These are phyloP conservation scores for Stomatorhinus walkeri DNA, from an alignment of 2,797 vertebrate genomes.

Conservation along the genomic window DNA sequence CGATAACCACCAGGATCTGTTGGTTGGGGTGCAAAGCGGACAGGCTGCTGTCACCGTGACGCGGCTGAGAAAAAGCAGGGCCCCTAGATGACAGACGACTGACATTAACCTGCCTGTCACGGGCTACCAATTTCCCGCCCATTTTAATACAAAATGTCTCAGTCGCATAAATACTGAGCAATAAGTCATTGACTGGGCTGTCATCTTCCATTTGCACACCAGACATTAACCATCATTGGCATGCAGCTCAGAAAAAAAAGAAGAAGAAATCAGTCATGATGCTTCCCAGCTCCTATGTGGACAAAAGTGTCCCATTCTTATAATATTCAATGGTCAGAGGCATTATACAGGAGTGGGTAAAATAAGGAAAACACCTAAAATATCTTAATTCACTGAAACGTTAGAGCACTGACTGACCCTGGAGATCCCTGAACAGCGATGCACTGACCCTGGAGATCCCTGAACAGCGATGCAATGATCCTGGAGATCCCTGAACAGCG, in stretches of 20 bases:
- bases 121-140: neutral
- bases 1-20: slow-evolving; percentile 88
- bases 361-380: neutral
- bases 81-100: neutral
- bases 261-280: neutral
- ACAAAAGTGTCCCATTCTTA: neutral
- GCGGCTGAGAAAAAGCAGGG: neutral
- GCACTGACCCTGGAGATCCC: neutral
- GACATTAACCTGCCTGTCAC: neutral
- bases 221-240: neutral
- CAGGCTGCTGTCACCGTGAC: neutral
- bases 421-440: neutral
- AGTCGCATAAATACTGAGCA: neutral
- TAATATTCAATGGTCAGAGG: neutral
- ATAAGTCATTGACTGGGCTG: neutral
- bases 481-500: neutral
- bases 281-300: neutral
- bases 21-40: neutral
- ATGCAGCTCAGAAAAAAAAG: neutral
- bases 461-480: neutral
- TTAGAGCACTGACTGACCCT: neutral
- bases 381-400: neutral
- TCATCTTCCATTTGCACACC: neutral
- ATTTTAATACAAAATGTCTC: neutral
- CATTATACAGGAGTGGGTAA: neutral